Conservation (phyloP, 2,888 invertebrate genomes). For the Eilema caniola region DNA sequence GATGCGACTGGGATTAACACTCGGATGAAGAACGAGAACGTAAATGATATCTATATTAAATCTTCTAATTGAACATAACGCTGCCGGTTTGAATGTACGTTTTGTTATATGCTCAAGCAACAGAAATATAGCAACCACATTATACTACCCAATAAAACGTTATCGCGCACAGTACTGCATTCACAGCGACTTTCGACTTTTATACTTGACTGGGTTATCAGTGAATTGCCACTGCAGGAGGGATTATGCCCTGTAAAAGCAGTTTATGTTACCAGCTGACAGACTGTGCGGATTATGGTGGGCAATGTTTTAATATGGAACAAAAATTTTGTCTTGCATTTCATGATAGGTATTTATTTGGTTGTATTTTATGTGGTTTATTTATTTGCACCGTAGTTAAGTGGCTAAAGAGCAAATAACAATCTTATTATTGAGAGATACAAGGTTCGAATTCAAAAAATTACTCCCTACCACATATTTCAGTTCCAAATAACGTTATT, state of each 20-base stretch:
- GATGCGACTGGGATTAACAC: too few relatives aligned
- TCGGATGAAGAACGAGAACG: too few relatives aligned
- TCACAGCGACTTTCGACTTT: slow-evolving; percentile 21
- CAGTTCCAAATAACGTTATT: too few relatives aligned
- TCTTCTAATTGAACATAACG: not conserved
- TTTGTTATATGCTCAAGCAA: not conserved
- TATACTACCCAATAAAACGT: slow-evolving; percentile 29
- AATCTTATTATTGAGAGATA: too few relatives aligned
- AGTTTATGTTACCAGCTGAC: slow-evolving; percentile 14
- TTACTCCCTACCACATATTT: too few relatives aligned
- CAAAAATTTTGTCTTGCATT: not conserved
- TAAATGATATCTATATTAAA: not conserved
- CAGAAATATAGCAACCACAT: not conserved
- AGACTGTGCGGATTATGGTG: not conserved
- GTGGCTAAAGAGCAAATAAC: too few relatives aligned
- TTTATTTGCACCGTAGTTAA: too few relatives aligned
- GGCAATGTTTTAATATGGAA: not conserved
- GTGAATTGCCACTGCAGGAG: slow-evolving; percentile 13
- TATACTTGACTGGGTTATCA: slow-evolving; percentile 28
- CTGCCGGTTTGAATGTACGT: too few relatives aligned
- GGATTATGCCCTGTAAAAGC: slow-evolving; percentile 21
- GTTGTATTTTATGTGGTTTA: too few relatives aligned
- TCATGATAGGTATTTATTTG: too few relatives aligned
- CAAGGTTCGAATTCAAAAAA: too few relatives aligned
- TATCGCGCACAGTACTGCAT: slow-evolving; percentile 29